A percentile compares a stretch with the other conserved stretches of the same genome.
These are phyloP conservation scores for Malurus elegans DNA, from an alignment of 2,113 vertebrate species.

Conservation along the genomic window DNA sequence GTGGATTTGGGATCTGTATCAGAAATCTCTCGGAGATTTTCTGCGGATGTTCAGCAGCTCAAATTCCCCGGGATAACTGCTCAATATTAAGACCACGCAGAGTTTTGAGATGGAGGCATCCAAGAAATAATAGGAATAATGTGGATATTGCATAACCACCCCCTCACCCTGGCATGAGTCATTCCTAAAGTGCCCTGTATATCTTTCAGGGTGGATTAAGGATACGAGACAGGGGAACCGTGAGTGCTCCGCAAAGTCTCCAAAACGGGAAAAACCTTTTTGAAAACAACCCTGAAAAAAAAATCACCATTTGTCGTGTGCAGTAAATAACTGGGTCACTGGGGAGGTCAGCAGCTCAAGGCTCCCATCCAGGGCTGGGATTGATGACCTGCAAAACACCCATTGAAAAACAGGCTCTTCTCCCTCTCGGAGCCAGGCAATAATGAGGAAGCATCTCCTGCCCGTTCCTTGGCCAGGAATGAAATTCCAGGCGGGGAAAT, in stretches of 20 bases:
- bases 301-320: slow-evolving; percentile 21
- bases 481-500: slow-evolving; percentile 41
- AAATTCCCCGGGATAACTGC: not conserved
- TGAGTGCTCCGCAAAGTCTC: not conserved
- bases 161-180: slow-evolving; percentile 38
- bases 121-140: slow-evolving; percentile 48
- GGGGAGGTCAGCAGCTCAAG: slow-evolving; percentile 50
- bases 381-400: slow-evolving; percentile 66
- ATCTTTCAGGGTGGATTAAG: slow-evolving; percentile 64
- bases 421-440: not conserved
- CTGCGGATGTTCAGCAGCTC: not conserved
- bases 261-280: not conserved
- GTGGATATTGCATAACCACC: slow-evolving; percentile 39
- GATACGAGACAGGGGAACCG: slow-evolving; percentile 24
- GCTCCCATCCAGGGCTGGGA: slow-evolving; percentile 47
- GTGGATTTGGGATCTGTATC: not conserved
- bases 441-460: slow-evolving; percentile 57
- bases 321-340: slow-evolving; percentile 54
- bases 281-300: not conserved
- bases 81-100: not conserved
- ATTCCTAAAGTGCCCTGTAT: slow-evolving; percentile 48
- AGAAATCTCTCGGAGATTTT: not conserved
- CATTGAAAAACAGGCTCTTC: slow-evolving; percentile 36
- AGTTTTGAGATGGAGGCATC: not conserved
- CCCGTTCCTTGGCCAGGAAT: not conserved